These are phyloP conservation scores for Nemoura dubitans DNA, from an alignment of 2,888 invertebrate genomes.

Conservation along the genomic window DNA sequence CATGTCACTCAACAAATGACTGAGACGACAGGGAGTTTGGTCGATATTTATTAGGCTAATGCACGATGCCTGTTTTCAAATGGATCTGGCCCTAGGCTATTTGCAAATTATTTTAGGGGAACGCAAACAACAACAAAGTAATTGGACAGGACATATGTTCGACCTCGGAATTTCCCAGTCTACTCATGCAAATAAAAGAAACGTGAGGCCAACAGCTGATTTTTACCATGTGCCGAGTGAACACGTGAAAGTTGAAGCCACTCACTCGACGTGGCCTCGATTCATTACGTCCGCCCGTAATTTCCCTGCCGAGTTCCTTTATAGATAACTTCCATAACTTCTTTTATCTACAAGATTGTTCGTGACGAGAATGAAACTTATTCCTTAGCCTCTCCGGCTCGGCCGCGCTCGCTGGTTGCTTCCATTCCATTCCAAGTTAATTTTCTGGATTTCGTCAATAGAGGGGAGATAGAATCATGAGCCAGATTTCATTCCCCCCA, in stretches of 20 bases:
- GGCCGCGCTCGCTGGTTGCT: background rate
- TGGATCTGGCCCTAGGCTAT: background rate
- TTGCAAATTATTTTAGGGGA: background rate
- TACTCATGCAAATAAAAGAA: background rate
- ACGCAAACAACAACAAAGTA: background rate
- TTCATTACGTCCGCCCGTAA: slow-evolving; percentile 24
- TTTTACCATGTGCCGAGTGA: background rate
- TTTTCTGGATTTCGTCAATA: slow-evolving; percentile 39
- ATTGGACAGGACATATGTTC: background rate
- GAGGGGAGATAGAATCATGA: slow-evolving; percentile 29
- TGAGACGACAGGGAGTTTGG: background rate
- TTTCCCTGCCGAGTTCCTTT: slow-evolving; percentile 15
- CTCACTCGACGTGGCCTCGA: background rate
- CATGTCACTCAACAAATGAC: slow-evolving; percentile 12
- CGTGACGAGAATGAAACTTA: slow-evolving; percentile 37
- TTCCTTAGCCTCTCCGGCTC: background rate
- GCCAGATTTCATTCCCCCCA: slow-evolving; percentile 32
- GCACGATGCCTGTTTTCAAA: background rate
- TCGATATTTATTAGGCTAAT: slow-evolving; percentile 7
- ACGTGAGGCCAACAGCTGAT: background rate
- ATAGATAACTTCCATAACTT: slow-evolving; percentile 35
- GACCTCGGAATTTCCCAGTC: background rate
- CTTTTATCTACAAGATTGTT: slow-evolving; percentile 20
- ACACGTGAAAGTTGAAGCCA: background rate
- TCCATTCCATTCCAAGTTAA: slow-evolving; percentile 29